These are phyloP conservation scores for Agrilus planipennis DNA, from an alignment of 1,140 invertebrate species.

Conservation along the genomic window DNA sequence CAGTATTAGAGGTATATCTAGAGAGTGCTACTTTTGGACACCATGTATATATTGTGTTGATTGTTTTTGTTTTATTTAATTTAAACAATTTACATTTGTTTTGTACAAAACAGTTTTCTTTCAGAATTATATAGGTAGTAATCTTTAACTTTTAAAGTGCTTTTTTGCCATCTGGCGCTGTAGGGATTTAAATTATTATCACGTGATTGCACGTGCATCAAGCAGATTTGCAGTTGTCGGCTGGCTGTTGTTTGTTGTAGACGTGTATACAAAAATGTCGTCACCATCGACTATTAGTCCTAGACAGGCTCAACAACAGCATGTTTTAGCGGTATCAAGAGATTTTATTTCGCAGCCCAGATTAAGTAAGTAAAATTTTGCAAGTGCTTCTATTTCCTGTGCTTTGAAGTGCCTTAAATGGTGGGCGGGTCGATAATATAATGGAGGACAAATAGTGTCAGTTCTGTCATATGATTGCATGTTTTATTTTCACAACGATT, in stretches of 20 bases:
- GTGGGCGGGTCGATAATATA: conserved; percentile 20
- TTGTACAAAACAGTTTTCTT: too few species aligned
- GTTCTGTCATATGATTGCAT: conserved; percentile 24
- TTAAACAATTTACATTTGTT: too few species aligned
- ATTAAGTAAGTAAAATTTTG: conserved; percentile 68
- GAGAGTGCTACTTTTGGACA: too few species aligned
- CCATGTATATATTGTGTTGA: too few species aligned
- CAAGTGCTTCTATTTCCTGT: conserved; percentile 3
- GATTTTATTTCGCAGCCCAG: conserved; percentile 97
- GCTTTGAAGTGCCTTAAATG: background rate
- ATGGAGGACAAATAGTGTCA: conserved; percentile 17
- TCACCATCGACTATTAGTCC: conserved; percentile 32
- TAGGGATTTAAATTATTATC: too few species aligned
- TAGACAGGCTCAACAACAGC: conserved; percentile 55
- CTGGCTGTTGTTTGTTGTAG: conserved; percentile 13
- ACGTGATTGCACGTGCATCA: conserved; percentile 43
- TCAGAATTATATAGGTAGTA: too few species aligned
- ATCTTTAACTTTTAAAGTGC: too few species aligned
- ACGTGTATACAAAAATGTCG: conserved; percentile 28
- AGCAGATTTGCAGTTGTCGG: conserved; percentile 15
- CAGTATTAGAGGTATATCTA: too few species aligned
- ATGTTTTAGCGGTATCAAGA: conserved; percentile 82
- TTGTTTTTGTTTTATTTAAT: too few species aligned
- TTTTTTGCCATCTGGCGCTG: too few species aligned
- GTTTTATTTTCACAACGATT: background rate